A percentile compares a stretch with the other conserved stretches of the same genome.
These are phyloP conservation scores for Spea hammondii DNA, from an alignment of 2,797 vertebrate genomes.

Conservation along the genomic window DNA sequence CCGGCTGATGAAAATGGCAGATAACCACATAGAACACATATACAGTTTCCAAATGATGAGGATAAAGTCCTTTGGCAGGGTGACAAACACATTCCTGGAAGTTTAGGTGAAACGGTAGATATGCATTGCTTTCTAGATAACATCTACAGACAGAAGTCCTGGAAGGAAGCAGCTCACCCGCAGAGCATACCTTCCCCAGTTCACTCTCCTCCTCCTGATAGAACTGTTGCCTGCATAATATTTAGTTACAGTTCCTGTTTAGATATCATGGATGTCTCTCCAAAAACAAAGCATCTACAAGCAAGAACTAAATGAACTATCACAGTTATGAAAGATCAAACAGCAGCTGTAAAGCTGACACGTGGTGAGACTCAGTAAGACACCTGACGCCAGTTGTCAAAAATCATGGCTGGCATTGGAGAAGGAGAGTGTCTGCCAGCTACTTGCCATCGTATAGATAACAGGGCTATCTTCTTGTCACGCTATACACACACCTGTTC, in stretches of 20 bases:
- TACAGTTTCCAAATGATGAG: no score
- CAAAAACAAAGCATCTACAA: slow-evolving; percentile 20
- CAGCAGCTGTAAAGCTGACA: slow-evolving; percentile 34
- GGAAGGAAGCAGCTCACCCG: no score
- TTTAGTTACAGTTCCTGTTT: neutral
- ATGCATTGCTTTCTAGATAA: no score
- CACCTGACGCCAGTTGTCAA: slow-evolving; percentile 40
- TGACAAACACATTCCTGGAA: no score
- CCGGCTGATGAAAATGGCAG: no score
- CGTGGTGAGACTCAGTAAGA: slow-evolving; percentile 13
- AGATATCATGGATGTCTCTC: neutral
- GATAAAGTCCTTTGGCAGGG: no score
- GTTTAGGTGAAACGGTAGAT: no score
- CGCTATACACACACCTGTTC: slow-evolving; percentile 44
- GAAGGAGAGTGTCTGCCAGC: slow-evolving; percentile 28
- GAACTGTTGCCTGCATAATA: neutral
- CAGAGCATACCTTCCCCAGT: no score
- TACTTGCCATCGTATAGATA: slow-evolving; percentile 27
- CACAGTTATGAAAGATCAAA: slow-evolving; percentile 3
- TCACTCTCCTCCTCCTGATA: neutral
- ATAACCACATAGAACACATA: no score
- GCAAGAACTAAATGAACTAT: slow-evolving; percentile 46
- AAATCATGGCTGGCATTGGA: slow-evolving; percentile 34
- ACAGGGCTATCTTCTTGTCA: slow-evolving; percentile 44
- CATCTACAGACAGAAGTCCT: no score